Evolutionary conservation across 2,888 invertebrate species (phyloP).

Genomic region (Diplazon laetatorius): DNA sequence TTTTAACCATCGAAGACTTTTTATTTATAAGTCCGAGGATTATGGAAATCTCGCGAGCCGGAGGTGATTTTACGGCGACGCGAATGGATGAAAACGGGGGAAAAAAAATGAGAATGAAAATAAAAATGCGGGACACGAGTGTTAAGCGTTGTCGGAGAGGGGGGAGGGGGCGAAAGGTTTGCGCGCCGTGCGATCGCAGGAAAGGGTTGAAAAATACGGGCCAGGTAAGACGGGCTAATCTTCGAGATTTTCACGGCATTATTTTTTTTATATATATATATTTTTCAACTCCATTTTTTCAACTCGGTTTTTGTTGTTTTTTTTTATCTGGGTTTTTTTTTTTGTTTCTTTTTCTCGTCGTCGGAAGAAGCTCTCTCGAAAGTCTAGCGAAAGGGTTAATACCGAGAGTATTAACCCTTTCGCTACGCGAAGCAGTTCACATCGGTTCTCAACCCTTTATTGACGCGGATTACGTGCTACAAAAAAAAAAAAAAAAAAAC

Average conservation of each 20-base stretch:
- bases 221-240: constrained; percentile 71
- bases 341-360: too few species aligned
- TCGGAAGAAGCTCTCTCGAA: constrained; percentile 33
- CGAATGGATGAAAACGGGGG: neutral
- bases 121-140: too few species aligned
- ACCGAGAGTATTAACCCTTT: constrained; percentile 53
- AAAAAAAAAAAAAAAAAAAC: constrained; percentile 26
- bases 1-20: too few species aligned
- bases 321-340: too few species aligned
- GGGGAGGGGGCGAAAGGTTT: constrained; percentile 16
- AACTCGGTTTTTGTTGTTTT: too few species aligned
- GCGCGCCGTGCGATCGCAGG: constrained; percentile 44
- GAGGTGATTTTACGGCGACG: constrained; percentile 43
- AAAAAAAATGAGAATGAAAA: constrained; percentile 12
- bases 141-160: constrained; percentile 5
- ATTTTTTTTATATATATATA: constrained; percentile 60
- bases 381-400: too few species aligned
- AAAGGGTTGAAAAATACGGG: constrained; percentile 71
- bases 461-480: constrained; percentile 48
- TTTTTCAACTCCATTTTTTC: too few species aligned
- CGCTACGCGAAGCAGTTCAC: neutral
- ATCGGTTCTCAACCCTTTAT: constrained; percentile 37
- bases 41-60: constrained; percentile 56
- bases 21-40: constrained; percentile 58
- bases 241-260: constrained; percentile 51